Percentiles rank a stretch among this genome's conserved stretches.
These are phyloP conservation scores for Bruchidius siliquastri DNA, from an alignment of 2,888 invertebrate species.

Conservation along the genomic window DNA sequence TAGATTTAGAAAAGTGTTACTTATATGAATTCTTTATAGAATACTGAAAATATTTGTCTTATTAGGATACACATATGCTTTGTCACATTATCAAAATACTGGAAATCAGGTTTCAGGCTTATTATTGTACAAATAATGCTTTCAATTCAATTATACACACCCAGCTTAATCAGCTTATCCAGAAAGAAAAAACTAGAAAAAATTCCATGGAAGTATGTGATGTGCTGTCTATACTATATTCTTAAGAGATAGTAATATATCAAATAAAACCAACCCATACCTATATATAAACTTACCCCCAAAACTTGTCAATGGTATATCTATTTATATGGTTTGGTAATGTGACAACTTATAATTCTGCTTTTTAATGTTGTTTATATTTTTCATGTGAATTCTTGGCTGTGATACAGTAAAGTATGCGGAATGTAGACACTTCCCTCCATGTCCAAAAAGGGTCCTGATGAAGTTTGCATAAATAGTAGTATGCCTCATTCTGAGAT, in stretches of 20 bases:
- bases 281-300: neutral
- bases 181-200: too few species aligned
- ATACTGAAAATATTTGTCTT: conserved; percentile 26
- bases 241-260: too few species aligned
- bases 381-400: conserved; percentile 49
- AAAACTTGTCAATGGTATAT: neutral
- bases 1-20: conserved; percentile 36
- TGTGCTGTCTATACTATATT: too few species aligned
- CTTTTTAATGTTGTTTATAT: conserved; percentile 32
- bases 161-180: too few species aligned
- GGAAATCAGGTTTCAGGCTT: too few species aligned
- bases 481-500: conserved; percentile 42
- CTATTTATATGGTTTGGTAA: conserved; percentile 17
- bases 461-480: conserved; percentile 28
- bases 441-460: conserved; percentile 34
- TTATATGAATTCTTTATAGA: conserved; percentile 34
- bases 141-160: too few species aligned
- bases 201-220: too few species aligned
- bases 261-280: too few species aligned
- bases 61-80: conserved; percentile 6
- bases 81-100: neutral
- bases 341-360: conserved; percentile 23
- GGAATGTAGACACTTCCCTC: conserved; percentile 46
- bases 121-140: too few species aligned
- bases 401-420: conserved; percentile 50